Conservation (phyloP, 2,797 vertebrate species). For the Craterocephalus amniculus region DNA sequence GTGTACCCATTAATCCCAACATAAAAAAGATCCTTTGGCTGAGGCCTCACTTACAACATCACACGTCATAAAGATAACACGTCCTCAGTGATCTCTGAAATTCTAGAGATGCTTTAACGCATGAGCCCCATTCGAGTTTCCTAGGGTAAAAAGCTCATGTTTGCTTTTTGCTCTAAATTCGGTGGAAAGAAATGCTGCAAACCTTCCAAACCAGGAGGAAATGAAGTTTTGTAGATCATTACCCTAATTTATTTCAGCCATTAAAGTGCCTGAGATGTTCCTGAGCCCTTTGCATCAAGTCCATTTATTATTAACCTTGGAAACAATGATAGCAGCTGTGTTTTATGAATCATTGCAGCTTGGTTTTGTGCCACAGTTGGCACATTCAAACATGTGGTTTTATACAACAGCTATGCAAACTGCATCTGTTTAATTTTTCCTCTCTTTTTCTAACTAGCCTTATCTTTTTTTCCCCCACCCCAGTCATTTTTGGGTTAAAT, state of each 20-base stretch:
- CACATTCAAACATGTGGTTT: conserved; percentile 30
- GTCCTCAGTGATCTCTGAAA: conserved; percentile 2
- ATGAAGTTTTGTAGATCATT: background rate
- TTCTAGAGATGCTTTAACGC: background rate
- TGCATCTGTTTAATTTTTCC: conserved; percentile 8
- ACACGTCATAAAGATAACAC: conserved; percentile 23
- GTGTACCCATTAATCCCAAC: conserved; percentile 27
- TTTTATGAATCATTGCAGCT: conserved; percentile 20
- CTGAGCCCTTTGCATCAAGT: background rate
- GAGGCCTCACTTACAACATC: conserved; percentile 8
- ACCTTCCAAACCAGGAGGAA: background rate
- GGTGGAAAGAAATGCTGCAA: background rate
- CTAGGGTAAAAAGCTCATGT: background rate
- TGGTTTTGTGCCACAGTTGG: conserved; percentile 20
- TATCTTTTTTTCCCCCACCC: background rate
- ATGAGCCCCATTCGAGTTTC: background rate
- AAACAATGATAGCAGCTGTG: conserved; percentile 4
- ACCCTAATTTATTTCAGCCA: background rate
- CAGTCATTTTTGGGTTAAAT: conserved; percentile 18
- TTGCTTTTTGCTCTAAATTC: background rate
- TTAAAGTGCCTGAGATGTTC: background rate
- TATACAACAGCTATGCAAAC: conserved; percentile 31
- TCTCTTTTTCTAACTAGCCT: conserved; percentile 12
- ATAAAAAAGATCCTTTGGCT: conserved; percentile 32
- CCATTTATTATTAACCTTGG: background rate